Conservation (phyloP, 1,140 invertebrate genomes). For the Cherax destructor region DNA sequence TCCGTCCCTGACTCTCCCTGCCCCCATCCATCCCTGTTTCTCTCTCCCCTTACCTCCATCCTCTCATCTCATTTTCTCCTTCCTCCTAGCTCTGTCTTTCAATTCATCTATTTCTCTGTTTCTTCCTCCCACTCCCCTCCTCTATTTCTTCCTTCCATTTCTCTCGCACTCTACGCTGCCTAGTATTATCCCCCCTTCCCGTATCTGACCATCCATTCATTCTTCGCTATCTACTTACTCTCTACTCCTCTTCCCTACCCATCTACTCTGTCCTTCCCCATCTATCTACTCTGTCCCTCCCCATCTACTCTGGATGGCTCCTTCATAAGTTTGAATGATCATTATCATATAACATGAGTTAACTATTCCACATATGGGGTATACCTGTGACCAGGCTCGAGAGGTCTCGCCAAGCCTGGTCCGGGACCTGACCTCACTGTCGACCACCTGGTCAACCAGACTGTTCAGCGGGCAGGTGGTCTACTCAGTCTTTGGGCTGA, state of each 20-base stretch:
- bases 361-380: no score
- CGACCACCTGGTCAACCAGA: no score
- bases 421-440: no score
- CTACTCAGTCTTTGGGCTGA: no score
- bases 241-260: not conserved
- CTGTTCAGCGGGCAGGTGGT: no score
- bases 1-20: not conserved
- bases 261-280: not conserved
- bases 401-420: no score
- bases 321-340: no score
- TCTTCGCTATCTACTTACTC: not conserved
- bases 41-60: not conserved
- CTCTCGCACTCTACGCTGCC: not conserved
- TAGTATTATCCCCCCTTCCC: not conserved
- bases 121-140: not conserved
- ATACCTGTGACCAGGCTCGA: no score
- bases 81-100: not conserved
- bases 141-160: not conserved
- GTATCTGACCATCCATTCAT: not conserved
- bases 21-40: not conserved
- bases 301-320: no score
- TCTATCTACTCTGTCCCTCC: no score
- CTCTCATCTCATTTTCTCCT: not conserved
- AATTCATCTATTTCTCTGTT: not conserved
- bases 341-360: no score